Conservation (phyloP, 2,888 invertebrate species). For the Leptopilina syphax region DNA sequence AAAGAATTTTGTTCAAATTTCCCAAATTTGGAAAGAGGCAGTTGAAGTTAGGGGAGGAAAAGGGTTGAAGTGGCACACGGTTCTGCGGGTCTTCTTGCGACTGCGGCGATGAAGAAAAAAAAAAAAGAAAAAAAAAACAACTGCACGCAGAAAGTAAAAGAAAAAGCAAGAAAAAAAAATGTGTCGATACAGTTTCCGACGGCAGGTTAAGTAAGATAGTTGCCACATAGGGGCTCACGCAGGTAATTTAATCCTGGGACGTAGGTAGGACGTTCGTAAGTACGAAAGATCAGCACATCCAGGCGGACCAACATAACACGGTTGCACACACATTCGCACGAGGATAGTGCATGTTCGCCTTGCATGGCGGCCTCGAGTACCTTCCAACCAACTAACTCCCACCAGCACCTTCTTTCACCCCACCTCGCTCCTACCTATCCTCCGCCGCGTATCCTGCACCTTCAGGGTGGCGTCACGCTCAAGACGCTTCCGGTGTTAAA, state of each 20-base stretch:
- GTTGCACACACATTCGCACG: constrained; percentile 54
- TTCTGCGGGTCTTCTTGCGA: constrained; percentile 53
- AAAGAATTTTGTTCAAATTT: no score
- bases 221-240: constrained; percentile 71
- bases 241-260: constrained; percentile 68
- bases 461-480: constrained; percentile 77
- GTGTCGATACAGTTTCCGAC: constrained; percentile 73
- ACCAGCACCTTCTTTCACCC: constrained; percentile 51
- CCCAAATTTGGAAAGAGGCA: no score
- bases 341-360: constrained; percentile 57
- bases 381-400: constrained; percentile 58
- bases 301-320: constrained; percentile 44
- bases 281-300: constrained; percentile 46
- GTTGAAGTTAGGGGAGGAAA: no score
- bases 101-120: constrained; percentile 45
- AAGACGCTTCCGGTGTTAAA: constrained; percentile 77
- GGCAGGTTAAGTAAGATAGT: constrained; percentile 72
- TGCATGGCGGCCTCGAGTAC: constrained; percentile 71
- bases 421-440: constrained; percentile 57
- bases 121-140: no score
- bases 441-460: constrained; percentile 74
- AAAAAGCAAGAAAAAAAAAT: constrained; percentile 59
- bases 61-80: no score
- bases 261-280: constrained; percentile 60
- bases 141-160: no score